Evolutionary conservation across 2,888 invertebrate genomes (phyloP).

Genomic region (Melolontha melolontha): DNA sequence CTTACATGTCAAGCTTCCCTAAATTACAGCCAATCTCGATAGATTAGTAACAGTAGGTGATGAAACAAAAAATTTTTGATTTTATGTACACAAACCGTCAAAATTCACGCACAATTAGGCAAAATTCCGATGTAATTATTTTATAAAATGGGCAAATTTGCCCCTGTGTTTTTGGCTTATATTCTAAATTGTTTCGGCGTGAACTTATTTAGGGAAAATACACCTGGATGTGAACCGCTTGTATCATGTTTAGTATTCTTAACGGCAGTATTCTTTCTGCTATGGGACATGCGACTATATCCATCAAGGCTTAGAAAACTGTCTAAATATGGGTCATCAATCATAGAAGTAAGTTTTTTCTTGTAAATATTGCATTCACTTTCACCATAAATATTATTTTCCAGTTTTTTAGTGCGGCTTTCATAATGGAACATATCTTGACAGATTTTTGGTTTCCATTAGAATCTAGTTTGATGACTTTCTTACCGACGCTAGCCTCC

Average conservation of each 20-base stretch:
- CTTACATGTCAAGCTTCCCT: neutral
- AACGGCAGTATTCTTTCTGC: slow-evolving; percentile 56
- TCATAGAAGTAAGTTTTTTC: slow-evolving; percentile 54
- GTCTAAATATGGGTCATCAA: slow-evolving; percentile 50
- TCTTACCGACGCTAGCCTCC: slow-evolving; percentile 53
- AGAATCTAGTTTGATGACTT: slow-evolving; percentile 53
- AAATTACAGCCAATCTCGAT: neutral
- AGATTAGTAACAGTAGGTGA: slow-evolving; percentile 27
- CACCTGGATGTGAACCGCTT: slow-evolving; percentile 55
- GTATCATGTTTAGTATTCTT: slow-evolving; percentile 59
- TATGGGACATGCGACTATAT: slow-evolving; percentile 58
- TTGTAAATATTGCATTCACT: slow-evolving; percentile 47
- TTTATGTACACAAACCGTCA: slow-evolving; percentile 27
- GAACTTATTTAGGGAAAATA: slow-evolving; percentile 56
- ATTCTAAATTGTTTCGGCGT: slow-evolving; percentile 55
- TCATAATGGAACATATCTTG: slow-evolving; percentile 59
- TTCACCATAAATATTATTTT: slow-evolving; percentile 42
- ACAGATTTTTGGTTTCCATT: slow-evolving; percentile 62
- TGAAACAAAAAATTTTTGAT: slow-evolving; percentile 36
- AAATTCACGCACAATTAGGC: slow-evolving; percentile 22
- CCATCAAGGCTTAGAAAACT: slow-evolving; percentile 56
- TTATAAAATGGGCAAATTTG: slow-evolving; percentile 57
- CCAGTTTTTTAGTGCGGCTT: slow-evolving; percentile 57
- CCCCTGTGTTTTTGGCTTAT: slow-evolving; percentile 57
- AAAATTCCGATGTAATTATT: slow-evolving; percentile 40